Conservation (phyloP, 2,888 invertebrate species). For the Acleris laterana region DNA sequence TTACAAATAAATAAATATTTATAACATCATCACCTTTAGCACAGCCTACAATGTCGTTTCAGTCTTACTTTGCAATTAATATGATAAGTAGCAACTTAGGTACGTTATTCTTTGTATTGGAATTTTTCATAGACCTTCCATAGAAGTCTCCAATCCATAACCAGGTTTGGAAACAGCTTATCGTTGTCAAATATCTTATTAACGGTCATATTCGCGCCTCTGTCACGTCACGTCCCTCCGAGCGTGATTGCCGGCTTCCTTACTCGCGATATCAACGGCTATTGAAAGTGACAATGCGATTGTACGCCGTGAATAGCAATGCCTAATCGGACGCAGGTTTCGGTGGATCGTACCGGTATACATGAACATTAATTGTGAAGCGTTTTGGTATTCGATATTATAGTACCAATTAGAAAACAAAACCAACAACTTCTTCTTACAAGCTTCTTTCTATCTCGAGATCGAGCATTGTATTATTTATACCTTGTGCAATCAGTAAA, state of each 20-base stretch:
- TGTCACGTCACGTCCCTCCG: constrained; percentile 39
- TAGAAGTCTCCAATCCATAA: neutral
- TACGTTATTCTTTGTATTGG: neutral
- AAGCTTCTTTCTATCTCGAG: too few relatives aligned
- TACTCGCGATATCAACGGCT: constrained; percentile 42
- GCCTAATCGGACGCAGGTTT: constrained; percentile 34
- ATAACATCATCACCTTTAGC: neutral
- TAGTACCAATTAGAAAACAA: too few relatives aligned
- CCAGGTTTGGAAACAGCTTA: constrained; percentile 1
- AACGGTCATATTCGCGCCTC: constrained; percentile 23
- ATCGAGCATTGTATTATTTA: too few relatives aligned
- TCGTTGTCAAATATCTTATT: constrained; percentile 26
- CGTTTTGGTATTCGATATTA: neutral
- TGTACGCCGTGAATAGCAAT: constrained; percentile 57
- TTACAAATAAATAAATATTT: too few relatives aligned
- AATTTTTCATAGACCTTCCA: neutral
- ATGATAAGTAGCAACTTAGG: too few relatives aligned
- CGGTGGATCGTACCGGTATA: constrained; percentile 9
- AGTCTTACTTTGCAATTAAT: neutral
- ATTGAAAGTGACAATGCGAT: constrained; percentile 66
- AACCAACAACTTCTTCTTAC: too few relatives aligned
- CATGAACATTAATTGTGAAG: too few relatives aligned
- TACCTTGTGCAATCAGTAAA: too few relatives aligned
- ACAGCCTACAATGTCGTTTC: neutral
- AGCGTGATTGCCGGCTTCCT: constrained; percentile 48